Evolutionary conservation across 2,888 invertebrate genomes (phyloP).

Genomic region (Pegoplata infirma): DNA sequence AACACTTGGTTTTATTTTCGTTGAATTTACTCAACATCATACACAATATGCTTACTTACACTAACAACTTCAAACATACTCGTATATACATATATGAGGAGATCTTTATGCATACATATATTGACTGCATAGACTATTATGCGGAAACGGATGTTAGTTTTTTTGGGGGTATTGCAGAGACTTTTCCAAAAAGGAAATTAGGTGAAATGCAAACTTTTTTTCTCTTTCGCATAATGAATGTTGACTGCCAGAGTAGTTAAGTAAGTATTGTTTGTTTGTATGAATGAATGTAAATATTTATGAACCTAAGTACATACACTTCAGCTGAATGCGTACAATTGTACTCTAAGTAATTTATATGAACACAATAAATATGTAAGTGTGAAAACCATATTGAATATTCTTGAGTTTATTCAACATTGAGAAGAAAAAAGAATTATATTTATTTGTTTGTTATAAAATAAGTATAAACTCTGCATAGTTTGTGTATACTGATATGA

Average conservation of each 20-base stretch:
- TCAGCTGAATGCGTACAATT: too few species aligned
- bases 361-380: too few species aligned
- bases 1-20: constrained; percentile 32
- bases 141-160: constrained; percentile 36
- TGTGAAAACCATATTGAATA: background rate
- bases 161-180: constrained; percentile 19
- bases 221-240: constrained; percentile 10
- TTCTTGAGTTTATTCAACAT: too few species aligned
- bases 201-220: constrained; percentile 70
- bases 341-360: too few species aligned
- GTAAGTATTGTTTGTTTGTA: too few species aligned
- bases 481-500: background rate
- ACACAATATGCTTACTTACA: background rate
- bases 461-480: background rate
- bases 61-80: too few species aligned
- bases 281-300: constrained; percentile 7
- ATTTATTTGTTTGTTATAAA: background rate
- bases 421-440: too few species aligned
- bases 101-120: too few species aligned
- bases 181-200: constrained; percentile 65
- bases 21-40: constrained; percentile 24
- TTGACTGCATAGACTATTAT: too few species aligned
- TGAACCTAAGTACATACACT: background rate
- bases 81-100: too few species aligned
- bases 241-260: background rate